Percentiles rank a stretch among this genome's conserved stretches.
Evolutionary conservation across 2,888 invertebrate genomes (phyloP).

Genomic region (Epinotia ramella): DNA sequence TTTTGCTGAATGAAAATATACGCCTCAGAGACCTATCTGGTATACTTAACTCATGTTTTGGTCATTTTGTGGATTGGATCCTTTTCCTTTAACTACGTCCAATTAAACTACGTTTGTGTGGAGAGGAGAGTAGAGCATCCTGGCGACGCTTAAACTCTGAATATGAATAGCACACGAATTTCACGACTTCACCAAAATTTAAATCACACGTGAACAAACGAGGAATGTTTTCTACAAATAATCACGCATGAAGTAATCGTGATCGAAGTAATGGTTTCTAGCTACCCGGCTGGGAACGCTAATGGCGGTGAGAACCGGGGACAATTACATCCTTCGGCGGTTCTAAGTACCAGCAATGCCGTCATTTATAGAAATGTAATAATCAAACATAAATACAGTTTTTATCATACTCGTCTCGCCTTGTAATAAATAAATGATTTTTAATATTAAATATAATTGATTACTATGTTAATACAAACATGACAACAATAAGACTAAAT

Average conservation of each 20-base stretch:
- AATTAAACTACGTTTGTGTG: too few relatives aligned
- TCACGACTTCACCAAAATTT: neutral
- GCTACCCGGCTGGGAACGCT: slow-evolving; percentile 36
- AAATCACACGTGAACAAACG: neutral
- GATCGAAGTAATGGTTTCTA: slow-evolving; percentile 42
- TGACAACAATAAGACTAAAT: neutral
- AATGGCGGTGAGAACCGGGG: slow-evolving; percentile 40
- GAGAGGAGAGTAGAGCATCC: too few relatives aligned
- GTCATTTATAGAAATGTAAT: slow-evolving; percentile 30
- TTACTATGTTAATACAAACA: neutral
- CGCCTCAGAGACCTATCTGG: too few relatives aligned
- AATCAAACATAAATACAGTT: neutral
- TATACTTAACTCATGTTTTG: too few relatives aligned
- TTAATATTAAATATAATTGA: neutral
- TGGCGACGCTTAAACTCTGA: neutral
- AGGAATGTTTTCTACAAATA: slow-evolving; percentile 35
- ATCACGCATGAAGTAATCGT: slow-evolving; percentile 41
- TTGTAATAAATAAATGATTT: neutral
- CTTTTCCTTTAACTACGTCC: too few relatives aligned
- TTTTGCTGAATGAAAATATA: too few relatives aligned
- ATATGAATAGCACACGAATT: neutral
- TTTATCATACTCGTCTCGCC: neutral
- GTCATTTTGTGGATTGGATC: too few relatives aligned
- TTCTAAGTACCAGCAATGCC: slow-evolving; percentile 28
- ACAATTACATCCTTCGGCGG: slow-evolving; percentile 44